Percentiles rank a stretch among this genome's conserved stretches.
Evolutionary conservation across 1,140 invertebrate genomes (phyloP).

Genomic region (Lepidotrigona ventralis): DNA sequence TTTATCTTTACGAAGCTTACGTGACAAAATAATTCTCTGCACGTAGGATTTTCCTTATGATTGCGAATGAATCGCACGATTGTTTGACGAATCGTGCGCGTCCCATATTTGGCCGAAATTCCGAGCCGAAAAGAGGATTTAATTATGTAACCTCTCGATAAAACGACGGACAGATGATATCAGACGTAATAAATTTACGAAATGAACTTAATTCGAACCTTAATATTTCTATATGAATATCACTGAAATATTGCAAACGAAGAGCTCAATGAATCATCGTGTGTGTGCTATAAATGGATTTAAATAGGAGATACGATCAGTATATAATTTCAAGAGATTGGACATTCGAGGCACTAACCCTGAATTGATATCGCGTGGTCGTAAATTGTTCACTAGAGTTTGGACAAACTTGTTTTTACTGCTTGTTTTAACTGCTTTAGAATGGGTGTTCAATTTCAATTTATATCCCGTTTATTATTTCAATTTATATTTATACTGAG

Average conservation of each 20-base stretch:
- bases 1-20: neutral
- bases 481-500: neutral
- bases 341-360: neutral
- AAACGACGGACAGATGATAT: no score
- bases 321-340: fast-evolving
- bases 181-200: neutral
- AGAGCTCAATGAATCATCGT: no score
- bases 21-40: neutral
- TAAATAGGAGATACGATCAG: neutral
- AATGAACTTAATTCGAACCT: no score
- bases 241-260: no score
- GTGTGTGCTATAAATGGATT: neutral
- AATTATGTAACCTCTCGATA: neutral
- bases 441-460: neutral
- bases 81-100: neutral
- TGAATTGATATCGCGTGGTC: neutral
- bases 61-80: neutral
- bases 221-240: no score
- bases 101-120: neutral
- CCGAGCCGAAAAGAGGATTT: neutral
- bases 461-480: neutral
- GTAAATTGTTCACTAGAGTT: neutral
- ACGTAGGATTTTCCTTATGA: neutral
- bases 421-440: no score
- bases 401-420: neutral